Evolutionary conservation across 2,888 invertebrate genomes (phyloP).

Genomic region (Cylindroiulus punctatus): DNA sequence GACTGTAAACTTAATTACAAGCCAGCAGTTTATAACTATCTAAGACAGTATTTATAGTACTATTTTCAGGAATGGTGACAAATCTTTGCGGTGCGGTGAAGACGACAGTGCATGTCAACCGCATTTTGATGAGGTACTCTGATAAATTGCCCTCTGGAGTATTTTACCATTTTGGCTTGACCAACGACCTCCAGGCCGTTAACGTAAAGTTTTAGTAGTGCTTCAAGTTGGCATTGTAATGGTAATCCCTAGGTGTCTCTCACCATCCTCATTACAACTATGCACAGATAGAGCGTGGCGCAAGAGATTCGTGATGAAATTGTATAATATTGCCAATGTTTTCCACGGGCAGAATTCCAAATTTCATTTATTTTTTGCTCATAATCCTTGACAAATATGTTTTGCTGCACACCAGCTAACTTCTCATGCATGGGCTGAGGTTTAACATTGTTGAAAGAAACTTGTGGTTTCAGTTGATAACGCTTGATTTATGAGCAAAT

Average conservation of each 20-base stretch:
- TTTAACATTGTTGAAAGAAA: constrained; percentile 37
- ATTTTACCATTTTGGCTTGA: constrained; percentile 28
- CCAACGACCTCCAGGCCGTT: constrained; percentile 27
- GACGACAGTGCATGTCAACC: constrained; percentile 1
- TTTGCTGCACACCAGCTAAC: constrained; percentile 17
- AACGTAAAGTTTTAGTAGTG: neutral
- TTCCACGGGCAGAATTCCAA: neutral
- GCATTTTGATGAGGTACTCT: constrained; percentile 28
- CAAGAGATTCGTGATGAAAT: neutral
- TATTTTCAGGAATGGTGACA: neutral
- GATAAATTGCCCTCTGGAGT: constrained; percentile 5
- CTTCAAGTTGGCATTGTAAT: neutral
- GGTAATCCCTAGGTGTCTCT: neutral
- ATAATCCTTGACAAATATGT: constrained; percentile 45
- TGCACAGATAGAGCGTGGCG: neutral
- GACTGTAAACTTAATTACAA: neutral
- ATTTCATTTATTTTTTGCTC: constrained; percentile 26
- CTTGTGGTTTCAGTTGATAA: constrained; percentile 52
- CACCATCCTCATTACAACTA: constrained; percentile 22
- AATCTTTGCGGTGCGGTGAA: constrained; percentile 5
- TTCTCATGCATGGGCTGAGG: constrained; percentile 42
- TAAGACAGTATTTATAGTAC: neutral
- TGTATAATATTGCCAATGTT: constrained; percentile 1
- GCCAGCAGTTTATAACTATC: neutral
- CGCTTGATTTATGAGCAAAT: constrained; percentile 46